Evolutionary conservation across 2,888 invertebrate species (phyloP), one percentile per base, ranked within the genome.

Genomic region (Eucera pruinosa): DNA sequence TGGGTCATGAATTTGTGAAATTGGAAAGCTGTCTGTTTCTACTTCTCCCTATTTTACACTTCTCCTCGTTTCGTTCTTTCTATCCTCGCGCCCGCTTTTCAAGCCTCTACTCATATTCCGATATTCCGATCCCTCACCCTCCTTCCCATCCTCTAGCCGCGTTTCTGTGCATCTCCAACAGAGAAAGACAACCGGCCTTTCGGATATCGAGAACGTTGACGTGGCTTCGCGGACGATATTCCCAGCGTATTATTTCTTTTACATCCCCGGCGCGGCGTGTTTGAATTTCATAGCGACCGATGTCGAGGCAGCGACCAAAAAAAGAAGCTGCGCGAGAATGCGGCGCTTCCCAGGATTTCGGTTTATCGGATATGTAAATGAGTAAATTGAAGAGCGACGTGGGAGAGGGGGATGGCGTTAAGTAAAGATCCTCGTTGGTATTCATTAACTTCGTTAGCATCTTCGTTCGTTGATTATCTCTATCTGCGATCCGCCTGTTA

Each of bases 21-120:
- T 85, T 84, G 85, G 86, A 87, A 82, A 87, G 55, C 83, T 82
- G 85, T 83, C 83, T 74, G 68, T 75, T 66, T 77, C 78, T 68
- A 61, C 73, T 66, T 70, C 48, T 57, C 43, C 45, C 71, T 47
- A 20, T 57, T 71, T 52, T 72, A 47, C 76, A 60, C 50, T 43
- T 68, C 60, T 43, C 55, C 33, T 13, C 36, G 36, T 11, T 30
- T 47, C 47, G 48, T 36, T 41, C 58, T 25, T 23, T 23, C 48
- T 7, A 9, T 15, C 43, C 25, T 11, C 25, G n/a, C n/a, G n/a
- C 7, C 5, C 15, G 25, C 18, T 11, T 33, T 43, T 25, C 33
- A 18, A 7, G 1, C 25, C 9, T 25, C 13, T 43, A 7, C 25
- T 23, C 33, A n/a, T 62, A 39, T 55, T 33, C 57, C 36, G n/a